phyloP scores from a whole-genome alignment of 2,888 invertebrate species.

The Hirtodrosophila alboralis region DNA sequence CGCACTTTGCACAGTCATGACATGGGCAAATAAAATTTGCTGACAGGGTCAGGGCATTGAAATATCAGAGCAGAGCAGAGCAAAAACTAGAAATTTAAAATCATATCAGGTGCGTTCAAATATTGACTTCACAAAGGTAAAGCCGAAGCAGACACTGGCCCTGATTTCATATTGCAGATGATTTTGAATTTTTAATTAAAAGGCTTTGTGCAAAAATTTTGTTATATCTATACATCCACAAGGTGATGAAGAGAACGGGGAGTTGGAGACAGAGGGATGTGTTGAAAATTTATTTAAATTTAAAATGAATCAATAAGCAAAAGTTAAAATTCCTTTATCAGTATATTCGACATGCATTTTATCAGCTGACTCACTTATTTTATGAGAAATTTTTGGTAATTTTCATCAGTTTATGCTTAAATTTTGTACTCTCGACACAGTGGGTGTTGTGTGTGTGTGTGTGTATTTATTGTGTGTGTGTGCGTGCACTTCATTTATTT shows the following conservation, averaged over 20 bases:
- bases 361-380: slow-evolving; percentile 62
- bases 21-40: slow-evolving; percentile 59
- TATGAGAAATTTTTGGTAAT: slow-evolving; percentile 48
- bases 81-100: slow-evolving; percentile 64
- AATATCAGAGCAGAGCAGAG: slow-evolving; percentile 3
- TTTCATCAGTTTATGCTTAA: slow-evolving; percentile 24
- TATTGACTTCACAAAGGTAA: slow-evolving; percentile 54
- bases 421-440: no score
- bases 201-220: slow-evolving; percentile 43
- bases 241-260: no score
- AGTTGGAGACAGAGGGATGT: no score
- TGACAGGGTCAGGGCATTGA: slow-evolving; percentile 40
- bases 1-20: slow-evolving; percentile 57
- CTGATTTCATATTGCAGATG: slow-evolving; percentile 28
- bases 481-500: slow-evolving; percentile 74
- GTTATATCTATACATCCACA: slow-evolving; percentile 36
- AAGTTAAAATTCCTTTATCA: slow-evolving; percentile 17
- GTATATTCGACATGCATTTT: slow-evolving; percentile 21
- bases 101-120: slow-evolving; percentile 63
- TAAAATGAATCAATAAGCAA: slow-evolving; percentile 35
- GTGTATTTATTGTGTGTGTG: slow-evolving; percentile 40
- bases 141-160: slow-evolving; percentile 23
- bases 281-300: slow-evolving; percentile 6
- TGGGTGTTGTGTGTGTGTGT: slow-evolving; percentile 27
- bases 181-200: slow-evolving; percentile 68